Evolutionary conservation across 2,113 vertebrate species (phyloP).

Genomic region (Anas platyrhynchos): DNA sequence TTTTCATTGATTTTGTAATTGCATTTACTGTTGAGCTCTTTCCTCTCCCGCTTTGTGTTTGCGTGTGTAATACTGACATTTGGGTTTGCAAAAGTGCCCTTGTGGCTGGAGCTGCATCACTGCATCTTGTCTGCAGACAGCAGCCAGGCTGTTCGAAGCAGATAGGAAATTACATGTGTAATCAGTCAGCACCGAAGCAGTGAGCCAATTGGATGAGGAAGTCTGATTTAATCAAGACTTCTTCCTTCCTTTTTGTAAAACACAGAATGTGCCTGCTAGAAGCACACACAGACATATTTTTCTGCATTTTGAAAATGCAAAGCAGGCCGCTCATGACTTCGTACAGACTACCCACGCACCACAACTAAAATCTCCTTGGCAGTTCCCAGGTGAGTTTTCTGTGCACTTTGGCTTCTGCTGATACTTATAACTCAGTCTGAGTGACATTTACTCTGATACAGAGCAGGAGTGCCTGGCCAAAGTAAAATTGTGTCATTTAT

Average conservation of each 20-base stretch:
- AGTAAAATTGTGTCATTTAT: not conserved
- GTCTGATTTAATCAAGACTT: not conserved
- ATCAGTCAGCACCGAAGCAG: not conserved
- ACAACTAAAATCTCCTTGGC: not conserved
- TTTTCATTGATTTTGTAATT: rapidly evolving
- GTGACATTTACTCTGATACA: not conserved
- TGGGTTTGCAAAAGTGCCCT: not conserved
- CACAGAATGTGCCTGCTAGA: not conserved
- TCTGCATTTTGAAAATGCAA: rapidly evolving
- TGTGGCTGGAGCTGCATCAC: not conserved
- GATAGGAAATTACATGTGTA: not conserved
- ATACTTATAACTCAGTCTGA: not conserved
- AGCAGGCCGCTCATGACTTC: not conserved
- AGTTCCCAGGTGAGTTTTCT: not conserved
- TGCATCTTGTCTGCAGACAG: not conserved
- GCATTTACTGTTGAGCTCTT: not conserved
- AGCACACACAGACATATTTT: not conserved
- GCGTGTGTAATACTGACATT: rapidly evolving
- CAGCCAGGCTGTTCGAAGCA: not conserved
- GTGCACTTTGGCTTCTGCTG: rapidly evolving
- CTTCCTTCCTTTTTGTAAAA: constrained; percentile 50
- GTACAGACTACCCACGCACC: rapidly evolving
- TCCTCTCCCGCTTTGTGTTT: not conserved
- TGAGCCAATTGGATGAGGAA: constrained; percentile 12
- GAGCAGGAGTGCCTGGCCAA: not conserved